Percentiles rank a stretch among this genome's conserved stretches.
Evolutionary conservation across 2,797 vertebrate species (phyloP).

Genomic region (Myotis vivesi): DNA sequence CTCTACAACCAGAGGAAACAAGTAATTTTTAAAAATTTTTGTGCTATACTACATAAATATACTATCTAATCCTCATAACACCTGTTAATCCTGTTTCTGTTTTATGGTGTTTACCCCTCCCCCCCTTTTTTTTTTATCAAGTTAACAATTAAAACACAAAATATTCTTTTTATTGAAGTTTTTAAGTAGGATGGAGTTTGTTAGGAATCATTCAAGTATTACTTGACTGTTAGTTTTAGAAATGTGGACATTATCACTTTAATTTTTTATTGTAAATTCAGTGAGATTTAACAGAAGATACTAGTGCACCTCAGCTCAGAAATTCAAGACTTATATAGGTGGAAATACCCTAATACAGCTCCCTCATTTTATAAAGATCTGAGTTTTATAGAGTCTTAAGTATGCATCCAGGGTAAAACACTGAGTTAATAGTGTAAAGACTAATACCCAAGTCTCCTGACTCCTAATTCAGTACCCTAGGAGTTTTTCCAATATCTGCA

Average conservation of each 20-base stretch:
- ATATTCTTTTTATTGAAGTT: constrained; percentile 29
- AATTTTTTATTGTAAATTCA: constrained; percentile 35
- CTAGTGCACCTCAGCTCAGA: not conserved
- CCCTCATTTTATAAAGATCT: not conserved
- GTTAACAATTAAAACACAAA: constrained; percentile 5
- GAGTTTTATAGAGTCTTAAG: not conserved
- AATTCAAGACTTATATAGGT: not conserved
- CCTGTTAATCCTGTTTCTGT: constrained; percentile 21
- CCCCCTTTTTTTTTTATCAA: not conserved
- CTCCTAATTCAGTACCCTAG: not conserved
- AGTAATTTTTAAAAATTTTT: not conserved
- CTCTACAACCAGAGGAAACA: not conserved
- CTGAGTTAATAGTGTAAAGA: not conserved
- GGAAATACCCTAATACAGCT: not conserved
- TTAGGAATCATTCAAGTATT: not conserved
- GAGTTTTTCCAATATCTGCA: not conserved
- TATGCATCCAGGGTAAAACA: not conserved
- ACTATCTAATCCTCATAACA: not conserved
- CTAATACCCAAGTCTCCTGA: not conserved
- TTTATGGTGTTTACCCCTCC: not conserved
- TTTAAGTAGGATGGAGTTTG: not conserved
- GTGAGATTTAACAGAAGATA: not conserved
- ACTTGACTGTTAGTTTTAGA: constrained; percentile 41
- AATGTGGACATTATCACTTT: not conserved
- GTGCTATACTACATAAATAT: not conserved